phyloP scores from a whole-genome alignment of 2,797 vertebrate genomes.

The Coregonus suidteri region DNA sequence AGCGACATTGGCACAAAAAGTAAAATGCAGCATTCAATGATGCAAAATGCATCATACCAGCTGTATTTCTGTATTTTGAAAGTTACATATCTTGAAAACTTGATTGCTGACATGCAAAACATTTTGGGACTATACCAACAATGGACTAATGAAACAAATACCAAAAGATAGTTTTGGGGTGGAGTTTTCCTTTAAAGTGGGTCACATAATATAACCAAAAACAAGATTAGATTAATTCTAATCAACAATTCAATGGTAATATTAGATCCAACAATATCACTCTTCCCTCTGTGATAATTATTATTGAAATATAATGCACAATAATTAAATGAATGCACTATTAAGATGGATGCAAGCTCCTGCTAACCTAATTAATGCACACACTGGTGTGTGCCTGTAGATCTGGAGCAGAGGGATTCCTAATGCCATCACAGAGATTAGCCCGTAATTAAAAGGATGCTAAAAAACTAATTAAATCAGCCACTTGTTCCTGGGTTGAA shows the following conservation, averaged over 20 bases:
- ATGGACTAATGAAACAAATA: too few species aligned
- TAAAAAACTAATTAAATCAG: slow-evolving; percentile 68
- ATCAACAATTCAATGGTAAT: slow-evolving; percentile 53
- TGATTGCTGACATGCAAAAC: slow-evolving; percentile 43
- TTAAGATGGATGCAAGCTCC: slow-evolving; percentile 54
- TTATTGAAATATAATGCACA: slow-evolving; percentile 52
- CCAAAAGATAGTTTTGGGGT: too few species aligned
- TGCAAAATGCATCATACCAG: too few species aligned
- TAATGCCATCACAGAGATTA: slow-evolving; percentile 63
- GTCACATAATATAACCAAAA: slow-evolving; percentile 54
- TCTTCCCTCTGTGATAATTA: slow-evolving; percentile 41
- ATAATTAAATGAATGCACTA: slow-evolving; percentile 56
- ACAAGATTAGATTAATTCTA: slow-evolving; percentile 42
- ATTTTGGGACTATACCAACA: background rate
- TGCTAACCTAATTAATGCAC: slow-evolving; percentile 60
- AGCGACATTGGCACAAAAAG: slow-evolving; percentile 31
- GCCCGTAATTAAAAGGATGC: slow-evolving; percentile 69
- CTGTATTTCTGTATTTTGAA: too few species aligned
- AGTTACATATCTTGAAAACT: slow-evolving; percentile 44
- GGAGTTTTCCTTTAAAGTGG: slow-evolving; percentile 21
- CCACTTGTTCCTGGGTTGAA: slow-evolving; percentile 57
- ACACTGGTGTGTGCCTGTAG: slow-evolving; percentile 33
- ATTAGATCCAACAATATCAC: slow-evolving; percentile 49
- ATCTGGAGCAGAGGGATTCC: slow-evolving; percentile 49
- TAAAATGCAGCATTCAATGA: too few species aligned